A percentile compares a stretch with the other conserved stretches of the same genome.
These are phyloP conservation scores for Pangasius sanitwongsei DNA, from an alignment of 2,797 vertebrate genomes.

Conservation along the genomic window DNA sequence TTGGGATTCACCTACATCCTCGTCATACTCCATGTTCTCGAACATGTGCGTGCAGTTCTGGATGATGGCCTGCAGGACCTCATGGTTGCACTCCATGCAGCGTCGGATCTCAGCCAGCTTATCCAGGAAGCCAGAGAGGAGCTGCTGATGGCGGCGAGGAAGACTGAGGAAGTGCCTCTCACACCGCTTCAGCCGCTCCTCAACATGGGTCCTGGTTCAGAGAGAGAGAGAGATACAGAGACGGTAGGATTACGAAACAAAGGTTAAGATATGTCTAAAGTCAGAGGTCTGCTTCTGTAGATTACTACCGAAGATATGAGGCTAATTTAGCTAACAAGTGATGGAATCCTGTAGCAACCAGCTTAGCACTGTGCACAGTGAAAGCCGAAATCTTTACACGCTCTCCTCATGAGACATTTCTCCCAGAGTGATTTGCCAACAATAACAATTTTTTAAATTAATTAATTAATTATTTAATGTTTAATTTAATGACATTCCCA, in stretches of 20 bases:
- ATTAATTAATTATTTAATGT: no score
- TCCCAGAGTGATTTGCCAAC: no score
- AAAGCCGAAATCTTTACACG: not conserved
- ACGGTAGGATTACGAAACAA: not conserved
- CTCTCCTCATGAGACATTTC: not conserved
- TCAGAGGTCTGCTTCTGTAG: not conserved
- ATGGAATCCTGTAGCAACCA: not conserved
- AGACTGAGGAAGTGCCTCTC: conserved; percentile 90
- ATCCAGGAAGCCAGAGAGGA: conserved; percentile 86
- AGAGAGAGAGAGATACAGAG: not conserved
- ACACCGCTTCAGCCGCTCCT: conserved; percentile 91
- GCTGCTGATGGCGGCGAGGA: conserved; percentile 82
- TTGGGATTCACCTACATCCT: conserved; percentile 75
- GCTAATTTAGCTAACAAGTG: not conserved
- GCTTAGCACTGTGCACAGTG: not conserved
- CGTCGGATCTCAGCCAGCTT: conserved; percentile 86
- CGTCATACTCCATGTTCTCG: conserved; percentile 96
- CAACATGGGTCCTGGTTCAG: conserved; percentile 83
- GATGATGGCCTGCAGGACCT: conserved; percentile 88
- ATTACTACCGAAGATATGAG: not conserved
- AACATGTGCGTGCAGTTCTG: conserved; percentile 95
- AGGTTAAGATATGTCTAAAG: not conserved
- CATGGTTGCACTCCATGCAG: conserved; percentile 94
- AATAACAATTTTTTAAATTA: no score
- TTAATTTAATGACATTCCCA: no score